These are phyloP conservation scores for Pecten maximus DNA, from an alignment of 2,888 invertebrate species.

Conservation along the genomic window DNA sequence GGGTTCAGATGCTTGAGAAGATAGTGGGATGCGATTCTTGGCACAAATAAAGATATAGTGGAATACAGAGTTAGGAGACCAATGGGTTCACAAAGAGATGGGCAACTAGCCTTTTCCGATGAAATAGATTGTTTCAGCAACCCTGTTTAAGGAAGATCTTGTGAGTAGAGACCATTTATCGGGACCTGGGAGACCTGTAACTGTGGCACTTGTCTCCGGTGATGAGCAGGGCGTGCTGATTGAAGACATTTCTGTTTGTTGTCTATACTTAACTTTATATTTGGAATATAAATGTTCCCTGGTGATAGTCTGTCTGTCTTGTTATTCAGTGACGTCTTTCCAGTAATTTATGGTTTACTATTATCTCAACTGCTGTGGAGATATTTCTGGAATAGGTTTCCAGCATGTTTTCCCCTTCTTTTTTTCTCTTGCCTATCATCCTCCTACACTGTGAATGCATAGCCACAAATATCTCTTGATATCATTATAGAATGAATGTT, in stretches of 20 bases:
- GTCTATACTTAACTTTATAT: slow-evolving; percentile 29
- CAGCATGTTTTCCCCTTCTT: background rate
- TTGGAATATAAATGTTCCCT: slow-evolving; percentile 7
- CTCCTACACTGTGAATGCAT: background rate
- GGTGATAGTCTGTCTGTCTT: background rate
- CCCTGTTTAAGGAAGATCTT: background rate
- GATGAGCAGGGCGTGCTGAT: background rate
- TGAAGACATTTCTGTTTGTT: slow-evolving; percentile 13
- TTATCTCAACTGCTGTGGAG: slow-evolving; percentile 17
- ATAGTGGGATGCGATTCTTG: background rate
- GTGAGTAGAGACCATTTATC: background rate
- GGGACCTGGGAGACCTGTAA: background rate
- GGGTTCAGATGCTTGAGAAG: background rate
- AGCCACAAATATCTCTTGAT: background rate
- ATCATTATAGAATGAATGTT: background rate
- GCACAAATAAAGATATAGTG: background rate
- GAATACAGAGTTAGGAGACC: background rate
- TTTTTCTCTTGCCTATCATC: background rate
- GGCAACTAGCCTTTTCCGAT: background rate
- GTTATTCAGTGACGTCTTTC: slow-evolving; percentile 13
- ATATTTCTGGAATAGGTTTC: background rate
- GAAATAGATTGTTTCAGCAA: background rate
- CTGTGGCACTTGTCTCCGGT: background rate
- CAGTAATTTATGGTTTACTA: background rate
- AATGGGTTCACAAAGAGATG: background rate